A percentile compares a stretch with the other conserved stretches of the same genome.
These are phyloP conservation scores for Serilophus lunatus DNA, from an alignment of 2,113 vertebrate species.

Conservation along the genomic window DNA sequence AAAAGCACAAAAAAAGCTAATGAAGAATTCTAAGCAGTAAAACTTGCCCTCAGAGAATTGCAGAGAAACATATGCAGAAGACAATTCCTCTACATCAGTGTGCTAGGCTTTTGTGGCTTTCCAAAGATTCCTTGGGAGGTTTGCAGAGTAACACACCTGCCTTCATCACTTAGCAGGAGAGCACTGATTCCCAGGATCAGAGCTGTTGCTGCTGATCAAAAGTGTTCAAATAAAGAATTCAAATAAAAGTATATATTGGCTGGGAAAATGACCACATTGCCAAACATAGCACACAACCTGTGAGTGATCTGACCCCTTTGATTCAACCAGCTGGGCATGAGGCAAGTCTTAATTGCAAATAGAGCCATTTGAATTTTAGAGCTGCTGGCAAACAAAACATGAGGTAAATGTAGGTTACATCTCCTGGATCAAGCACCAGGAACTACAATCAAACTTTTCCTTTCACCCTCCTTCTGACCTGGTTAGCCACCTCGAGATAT, in stretches of 20 bases:
- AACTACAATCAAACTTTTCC: not conserved
- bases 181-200: not conserved
- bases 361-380: not conserved
- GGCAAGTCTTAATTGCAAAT: not conserved
- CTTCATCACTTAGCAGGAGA: not conserved
- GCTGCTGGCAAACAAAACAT: not conserved
- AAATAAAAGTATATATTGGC: not conserved
- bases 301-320: not conserved
- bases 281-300: rapidly evolving
- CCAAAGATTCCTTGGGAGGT: not conserved
- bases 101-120: not conserved
- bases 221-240: not conserved
- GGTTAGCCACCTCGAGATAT: not conserved
- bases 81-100: rapidly evolving
- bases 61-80: not conserved
- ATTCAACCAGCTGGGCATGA: not conserved
- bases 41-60: not conserved
- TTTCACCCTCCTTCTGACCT: not conserved
- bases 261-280: not conserved
- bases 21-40: not conserved
- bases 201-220: not conserved
- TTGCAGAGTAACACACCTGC: not conserved
- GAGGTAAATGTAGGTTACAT: not conserved
- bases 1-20: not conserved
- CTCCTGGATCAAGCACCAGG: not conserved